phyloP scores from a whole-genome alignment of 2,888 invertebrate species.

The Eupithecia tripunctaria region DNA sequence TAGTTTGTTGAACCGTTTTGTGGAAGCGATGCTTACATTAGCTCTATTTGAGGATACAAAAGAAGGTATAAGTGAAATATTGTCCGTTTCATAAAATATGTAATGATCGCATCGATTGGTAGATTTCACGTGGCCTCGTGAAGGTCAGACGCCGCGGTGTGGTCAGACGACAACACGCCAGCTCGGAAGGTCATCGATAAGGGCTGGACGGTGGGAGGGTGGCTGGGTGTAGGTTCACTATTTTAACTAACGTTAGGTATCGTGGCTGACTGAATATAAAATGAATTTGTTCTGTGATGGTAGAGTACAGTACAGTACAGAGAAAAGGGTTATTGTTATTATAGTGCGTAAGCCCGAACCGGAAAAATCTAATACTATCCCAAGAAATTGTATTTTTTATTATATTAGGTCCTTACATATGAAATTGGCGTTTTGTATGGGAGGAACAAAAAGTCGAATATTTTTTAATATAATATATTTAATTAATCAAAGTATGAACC shows the following conservation, averaged over 20 bases:
- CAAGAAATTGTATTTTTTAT: no score
- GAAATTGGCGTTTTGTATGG: no score
- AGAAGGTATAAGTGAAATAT: background rate
- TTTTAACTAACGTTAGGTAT: background rate
- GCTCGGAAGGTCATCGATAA: conserved; percentile 26
- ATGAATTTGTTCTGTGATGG: background rate
- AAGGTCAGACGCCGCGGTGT: conserved; percentile 30
- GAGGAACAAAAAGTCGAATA: no score
- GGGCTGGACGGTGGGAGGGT: conserved; percentile 4
- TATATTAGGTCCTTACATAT: no score
- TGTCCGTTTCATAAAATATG: background rate
- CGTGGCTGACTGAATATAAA: background rate
- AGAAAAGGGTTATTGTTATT: no score
- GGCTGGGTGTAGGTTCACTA: background rate
- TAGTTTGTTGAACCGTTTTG: background rate
- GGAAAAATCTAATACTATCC: no score
- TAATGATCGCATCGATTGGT: conserved; percentile 6
- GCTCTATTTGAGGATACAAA: background rate
- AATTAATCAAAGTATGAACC: no score
- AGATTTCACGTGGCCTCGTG: conserved; percentile 9
- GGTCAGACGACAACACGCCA: conserved; percentile 29
- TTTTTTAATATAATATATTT: no score
- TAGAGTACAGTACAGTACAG: background rate
- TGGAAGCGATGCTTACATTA: background rate
- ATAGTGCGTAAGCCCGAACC: no score